Conservation (phyloP, 2,113 vertebrate species). For the Romanogobio albipinnatus region DNA sequence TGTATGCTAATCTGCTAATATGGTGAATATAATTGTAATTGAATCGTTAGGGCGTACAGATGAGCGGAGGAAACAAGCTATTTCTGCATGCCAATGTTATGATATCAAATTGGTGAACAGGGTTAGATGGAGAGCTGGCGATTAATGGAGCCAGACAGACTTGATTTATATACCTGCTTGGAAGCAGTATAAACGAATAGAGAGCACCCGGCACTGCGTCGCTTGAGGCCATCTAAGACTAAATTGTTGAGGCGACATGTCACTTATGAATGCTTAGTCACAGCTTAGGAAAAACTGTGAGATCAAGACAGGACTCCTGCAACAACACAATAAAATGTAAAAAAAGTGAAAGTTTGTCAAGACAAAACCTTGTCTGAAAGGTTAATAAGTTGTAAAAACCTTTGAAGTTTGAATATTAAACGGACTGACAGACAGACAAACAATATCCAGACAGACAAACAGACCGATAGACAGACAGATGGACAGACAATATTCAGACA, state of each 20-base stretch:
- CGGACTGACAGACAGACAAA: too few species aligned
- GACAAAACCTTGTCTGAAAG: not conserved
- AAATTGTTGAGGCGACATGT: not conserved
- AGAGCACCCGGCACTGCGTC: not conserved
- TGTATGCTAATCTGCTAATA: constrained; percentile 78
- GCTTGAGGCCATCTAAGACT: not conserved
- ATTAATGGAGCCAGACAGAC: constrained; percentile 66
- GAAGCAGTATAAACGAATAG: not conserved
- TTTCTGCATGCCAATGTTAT: constrained; percentile 72
- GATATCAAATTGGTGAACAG: constrained; percentile 69
- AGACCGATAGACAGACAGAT: not conserved
- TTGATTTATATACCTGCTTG: constrained; percentile 68
- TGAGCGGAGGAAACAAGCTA: constrained; percentile 65
- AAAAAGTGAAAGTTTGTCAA: not conserved
- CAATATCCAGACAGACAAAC: too few species aligned
- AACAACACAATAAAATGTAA: not conserved
- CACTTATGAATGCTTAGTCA: not conserved
- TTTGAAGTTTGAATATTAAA: not conserved
- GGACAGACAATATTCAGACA: rapidly evolving
- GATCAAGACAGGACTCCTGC: not conserved
- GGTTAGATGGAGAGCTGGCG: constrained; percentile 50
- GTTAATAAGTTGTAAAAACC: not conserved
- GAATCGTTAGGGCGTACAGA: constrained; percentile 63
- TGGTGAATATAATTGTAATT: constrained; percentile 76
- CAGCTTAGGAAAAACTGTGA: not conserved